phyloP scores from a whole-genome alignment of 2,797 vertebrate species.

The Cyclura pinguis region DNA sequence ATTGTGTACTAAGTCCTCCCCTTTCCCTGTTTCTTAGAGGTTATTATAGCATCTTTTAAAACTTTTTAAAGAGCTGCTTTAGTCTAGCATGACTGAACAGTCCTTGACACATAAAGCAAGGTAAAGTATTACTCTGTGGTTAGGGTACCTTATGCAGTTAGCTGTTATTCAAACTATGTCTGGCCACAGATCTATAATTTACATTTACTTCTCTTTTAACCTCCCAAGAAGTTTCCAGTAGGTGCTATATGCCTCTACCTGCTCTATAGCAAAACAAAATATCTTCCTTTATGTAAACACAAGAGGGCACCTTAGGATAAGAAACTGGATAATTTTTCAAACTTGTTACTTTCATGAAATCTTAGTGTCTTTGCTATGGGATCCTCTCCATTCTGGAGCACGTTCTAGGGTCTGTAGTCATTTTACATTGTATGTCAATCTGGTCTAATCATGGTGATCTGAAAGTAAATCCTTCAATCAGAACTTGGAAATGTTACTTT shows the following conservation, averaged over 20 bases:
- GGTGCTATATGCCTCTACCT: not conserved
- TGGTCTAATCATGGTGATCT: not conserved
- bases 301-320: constrained; percentile 72
- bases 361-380: not conserved
- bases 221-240: not conserved
- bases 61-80: constrained; percentile 10
- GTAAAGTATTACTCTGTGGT: not conserved
- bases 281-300: constrained; percentile 50
- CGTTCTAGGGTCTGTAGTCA: no score
- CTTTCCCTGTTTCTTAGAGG: not conserved
- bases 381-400: not conserved
- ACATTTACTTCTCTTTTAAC: not conserved
- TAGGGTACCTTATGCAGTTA: not conserved
- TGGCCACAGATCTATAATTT: constrained; percentile 22
- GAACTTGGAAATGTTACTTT: no score
- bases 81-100: constrained; percentile 35
- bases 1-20: not conserved
- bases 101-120: not conserved
- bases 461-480: not conserved
- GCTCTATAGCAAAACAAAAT: not conserved
- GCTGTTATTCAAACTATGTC: constrained; percentile 15
- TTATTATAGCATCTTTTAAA: constrained; percentile 26
- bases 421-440: not conserved
- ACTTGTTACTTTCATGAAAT: not conserved
- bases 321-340: constrained; percentile 19